Percentiles rank a stretch among this genome's conserved stretches.
Conservation (phyloP, 92 coral and sea anemone genomes). For the Chrysogorgia sp. region DNA sequence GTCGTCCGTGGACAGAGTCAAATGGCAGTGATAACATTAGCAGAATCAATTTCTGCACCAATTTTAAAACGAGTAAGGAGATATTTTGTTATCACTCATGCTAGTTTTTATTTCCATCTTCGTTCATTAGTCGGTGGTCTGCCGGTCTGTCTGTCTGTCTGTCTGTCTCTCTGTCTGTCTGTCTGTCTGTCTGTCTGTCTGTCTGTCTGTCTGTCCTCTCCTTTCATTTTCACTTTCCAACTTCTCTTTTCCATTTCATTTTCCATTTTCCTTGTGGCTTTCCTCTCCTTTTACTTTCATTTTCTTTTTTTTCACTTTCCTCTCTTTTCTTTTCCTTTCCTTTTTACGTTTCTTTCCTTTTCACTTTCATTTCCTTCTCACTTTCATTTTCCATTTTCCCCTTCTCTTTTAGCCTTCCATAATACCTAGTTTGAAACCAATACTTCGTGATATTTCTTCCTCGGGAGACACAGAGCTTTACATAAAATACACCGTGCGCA, state of each 20-base stretch:
- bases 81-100: not conserved
- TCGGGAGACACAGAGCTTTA: constrained; percentile 30
- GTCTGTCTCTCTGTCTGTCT: not conserved
- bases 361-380: not conserved
- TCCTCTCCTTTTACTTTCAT: not conserved
- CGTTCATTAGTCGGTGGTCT: not conserved
- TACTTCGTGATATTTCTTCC: not conserved
- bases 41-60: constrained; percentile 81
- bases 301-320: not conserved
- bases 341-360: not conserved
- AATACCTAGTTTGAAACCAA: constrained; percentile 6
- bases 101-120: not conserved
- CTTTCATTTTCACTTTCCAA: too few species aligned
- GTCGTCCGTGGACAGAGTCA: constrained; percentile 86
- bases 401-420: constrained; percentile 21
- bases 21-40: constrained; percentile 70
- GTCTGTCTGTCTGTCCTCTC: too few species aligned
- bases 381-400: not conserved
- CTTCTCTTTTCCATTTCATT: too few species aligned
- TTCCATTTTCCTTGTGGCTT: too few species aligned
- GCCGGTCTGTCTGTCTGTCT: not conserved
- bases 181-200: not conserved
- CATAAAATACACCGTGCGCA: constrained; percentile 24
- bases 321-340: not conserved
- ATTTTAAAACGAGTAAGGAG: constrained; percentile 37